Evolutionary conservation across 2,113 vertebrate genomes (phyloP), one percentile per base, ranked within the genome.

Genomic region (Chaetodon auriga): DNA sequence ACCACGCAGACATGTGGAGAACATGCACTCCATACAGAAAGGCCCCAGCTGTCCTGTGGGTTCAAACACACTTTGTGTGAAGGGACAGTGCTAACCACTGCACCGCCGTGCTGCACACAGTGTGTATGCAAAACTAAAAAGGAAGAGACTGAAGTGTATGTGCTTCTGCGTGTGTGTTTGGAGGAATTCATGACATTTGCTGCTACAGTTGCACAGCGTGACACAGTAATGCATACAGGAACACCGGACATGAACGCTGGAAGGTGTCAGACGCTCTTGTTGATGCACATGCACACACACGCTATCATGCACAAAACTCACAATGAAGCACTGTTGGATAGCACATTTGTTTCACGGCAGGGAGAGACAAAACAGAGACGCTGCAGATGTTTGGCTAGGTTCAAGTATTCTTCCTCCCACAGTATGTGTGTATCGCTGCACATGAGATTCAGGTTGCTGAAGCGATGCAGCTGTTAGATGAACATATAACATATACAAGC

Each of bases 371-470:
- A 86, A 83, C 57, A 23, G 65, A 75, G 57, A 82, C 82, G 55
- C 84, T 82, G 89, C 87, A 89, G 77, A 86, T 85, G 86, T 80
- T 79, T 64, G 71, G 54, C 23, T 74, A 46, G 46, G 64, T 85
- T 90, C 82, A 74, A 78, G 79, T 76, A 68, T 61, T 74, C 65
- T 82, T 69, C 68, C 70, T 62, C 36, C 53, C n/a, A 23, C 41
- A 35, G 62, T 75, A 21, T 48, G 43, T 30, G 65, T 72, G 75
- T 46, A 72, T 71, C 63, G 49, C 61, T 15, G 58, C 68, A 62
- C 78, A 48, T 8, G 14, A 38, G 62, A 21, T 74, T 51, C 48
- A 57, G 57, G 61, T 64, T 78, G 23, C 4, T 63, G 58, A 75
- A 72, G 72, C 46, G 77, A 70, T 80, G 61, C 65, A 65, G 73